These are phyloP conservation scores for Diadema setosum DNA, from an alignment of 35 echinoderm and acorn worm genomes.

Conservation along the genomic window DNA sequence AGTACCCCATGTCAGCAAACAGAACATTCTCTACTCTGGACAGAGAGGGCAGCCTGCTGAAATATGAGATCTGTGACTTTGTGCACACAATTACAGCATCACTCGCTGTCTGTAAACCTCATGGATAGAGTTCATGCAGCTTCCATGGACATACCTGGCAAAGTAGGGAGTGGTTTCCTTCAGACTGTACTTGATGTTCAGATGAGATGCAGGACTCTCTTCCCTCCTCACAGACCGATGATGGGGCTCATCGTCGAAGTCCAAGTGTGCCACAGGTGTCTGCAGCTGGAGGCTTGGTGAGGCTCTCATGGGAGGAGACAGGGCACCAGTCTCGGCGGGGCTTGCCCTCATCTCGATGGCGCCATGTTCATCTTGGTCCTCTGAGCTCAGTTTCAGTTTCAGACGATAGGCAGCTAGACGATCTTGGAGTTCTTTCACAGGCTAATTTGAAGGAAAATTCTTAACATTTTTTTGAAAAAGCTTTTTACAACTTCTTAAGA, in stretches of 20 bases:
- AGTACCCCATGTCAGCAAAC: too few species aligned
- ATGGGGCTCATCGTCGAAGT: neutral
- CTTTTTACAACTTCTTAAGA: neutral
- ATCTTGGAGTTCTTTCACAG: constrained; percentile 36
- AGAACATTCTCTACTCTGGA: too few species aligned
- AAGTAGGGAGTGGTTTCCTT: constrained; percentile 45
- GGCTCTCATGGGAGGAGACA: neutral
- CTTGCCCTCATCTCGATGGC: neutral
- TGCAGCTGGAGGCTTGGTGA: neutral
- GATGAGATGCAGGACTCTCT: neutral
- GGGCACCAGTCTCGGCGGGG: neutral
- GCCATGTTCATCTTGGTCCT: neutral
- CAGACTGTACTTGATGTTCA: constrained; percentile 22
- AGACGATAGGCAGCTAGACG: neutral
- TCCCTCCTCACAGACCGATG: neutral
- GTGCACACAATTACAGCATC: too few species aligned
- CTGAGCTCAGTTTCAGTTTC: neutral
- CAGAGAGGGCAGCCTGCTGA: too few species aligned
- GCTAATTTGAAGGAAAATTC: neutral
- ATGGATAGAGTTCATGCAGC: too few species aligned
- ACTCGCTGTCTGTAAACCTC: too few species aligned
- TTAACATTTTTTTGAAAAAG: neutral
- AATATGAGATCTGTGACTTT: too few species aligned
- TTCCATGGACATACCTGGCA: constrained; percentile 28
- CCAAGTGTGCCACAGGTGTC: neutral